A percentile compares a stretch with the other conserved stretches of the same genome.
Evolutionary conservation across 2,888 invertebrate species (phyloP).

Genomic region (Aromia moschata): DNA sequence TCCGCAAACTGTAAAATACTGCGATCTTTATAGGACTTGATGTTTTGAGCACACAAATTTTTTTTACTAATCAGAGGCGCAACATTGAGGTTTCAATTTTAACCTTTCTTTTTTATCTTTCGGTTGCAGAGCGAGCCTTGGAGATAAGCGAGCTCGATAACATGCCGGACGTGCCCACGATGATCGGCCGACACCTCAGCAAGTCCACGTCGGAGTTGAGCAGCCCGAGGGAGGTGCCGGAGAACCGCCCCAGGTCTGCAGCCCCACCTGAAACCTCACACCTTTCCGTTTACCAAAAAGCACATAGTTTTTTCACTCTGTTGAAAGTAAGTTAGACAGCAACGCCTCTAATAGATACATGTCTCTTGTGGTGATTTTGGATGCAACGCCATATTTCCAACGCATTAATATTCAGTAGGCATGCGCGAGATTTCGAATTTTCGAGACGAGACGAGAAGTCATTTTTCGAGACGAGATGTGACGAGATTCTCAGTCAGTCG

Average conservation of each 20-base stretch:
- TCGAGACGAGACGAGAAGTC: too few species aligned
- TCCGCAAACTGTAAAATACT: too few species aligned
- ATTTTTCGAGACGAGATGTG: too few species aligned
- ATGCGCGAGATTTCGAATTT: too few species aligned
- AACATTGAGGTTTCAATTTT: too few species aligned
- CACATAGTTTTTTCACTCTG: slow-evolving; percentile 84
- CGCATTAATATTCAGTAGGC: too few species aligned
- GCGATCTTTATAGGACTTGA: too few species aligned
- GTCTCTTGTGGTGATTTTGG: not conserved
- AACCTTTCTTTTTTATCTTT: too few species aligned
- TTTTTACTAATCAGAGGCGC: too few species aligned
- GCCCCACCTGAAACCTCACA: slow-evolving; percentile 69
- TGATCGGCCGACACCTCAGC: slow-evolving; percentile 74
- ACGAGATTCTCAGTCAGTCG: too few species aligned
- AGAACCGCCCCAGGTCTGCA: slow-evolving; percentile 65
- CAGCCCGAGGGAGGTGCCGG: slow-evolving; percentile 67
- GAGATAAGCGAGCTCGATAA: slow-evolving; percentile 59
- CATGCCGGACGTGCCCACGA: slow-evolving; percentile 50
- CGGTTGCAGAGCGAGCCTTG: slow-evolving; percentile 58
- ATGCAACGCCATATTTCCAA: too few species aligned
- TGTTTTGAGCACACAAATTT: too few species aligned
- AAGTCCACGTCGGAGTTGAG: slow-evolving; percentile 85
- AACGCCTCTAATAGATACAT: not conserved
- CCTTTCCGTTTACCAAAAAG: slow-evolving; percentile 80
- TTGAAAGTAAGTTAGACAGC: slow-evolving; percentile 68